Conservation (phyloP, 1,140 invertebrate species). For the Uloborus diversus region DNA sequence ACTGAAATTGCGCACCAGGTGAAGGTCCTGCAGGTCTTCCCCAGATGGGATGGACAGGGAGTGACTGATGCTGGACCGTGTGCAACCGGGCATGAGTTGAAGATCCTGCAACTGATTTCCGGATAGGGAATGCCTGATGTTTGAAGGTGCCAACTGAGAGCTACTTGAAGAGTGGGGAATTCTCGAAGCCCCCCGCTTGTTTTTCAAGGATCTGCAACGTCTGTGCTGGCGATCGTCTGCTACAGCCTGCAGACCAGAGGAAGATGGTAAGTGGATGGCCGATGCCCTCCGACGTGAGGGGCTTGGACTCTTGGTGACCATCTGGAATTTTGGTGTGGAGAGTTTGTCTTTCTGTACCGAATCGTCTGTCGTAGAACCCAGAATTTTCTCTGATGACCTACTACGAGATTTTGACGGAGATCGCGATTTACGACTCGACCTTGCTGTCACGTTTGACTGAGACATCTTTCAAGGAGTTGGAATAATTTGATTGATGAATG, state of each 20-base stretch:
- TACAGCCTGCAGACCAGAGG: neutral
- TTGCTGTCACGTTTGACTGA: too few relatives aligned
- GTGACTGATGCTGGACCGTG: constrained; percentile 19
- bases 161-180: too few relatives aligned
- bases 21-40: constrained; percentile 60
- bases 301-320: constrained; percentile 35
- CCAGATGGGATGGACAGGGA: constrained; percentile 46
- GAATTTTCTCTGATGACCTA: constrained; percentile 39
- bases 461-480: too few relatives aligned
- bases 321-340: neutral
- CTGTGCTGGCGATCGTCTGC: neutral
- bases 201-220: constrained; percentile 8
- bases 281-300: constrained; percentile 9
- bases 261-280: neutral
- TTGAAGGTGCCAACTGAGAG: too few relatives aligned
- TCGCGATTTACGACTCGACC: constrained; percentile 4
- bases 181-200: constrained; percentile 10
- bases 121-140: constrained; percentile 11
- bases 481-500: neutral
- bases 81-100: neutral
- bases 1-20: constrained; percentile 86
- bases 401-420: constrained; percentile 44
- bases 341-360: neutral
- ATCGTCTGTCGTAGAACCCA: neutral
- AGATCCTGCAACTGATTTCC: constrained; percentile 6